Evolutionary conservation across 2,797 vertebrate genomes (phyloP), one percentile per base, ranked within the genome.

Genomic region (Sphenopsis melanotis): DNA sequence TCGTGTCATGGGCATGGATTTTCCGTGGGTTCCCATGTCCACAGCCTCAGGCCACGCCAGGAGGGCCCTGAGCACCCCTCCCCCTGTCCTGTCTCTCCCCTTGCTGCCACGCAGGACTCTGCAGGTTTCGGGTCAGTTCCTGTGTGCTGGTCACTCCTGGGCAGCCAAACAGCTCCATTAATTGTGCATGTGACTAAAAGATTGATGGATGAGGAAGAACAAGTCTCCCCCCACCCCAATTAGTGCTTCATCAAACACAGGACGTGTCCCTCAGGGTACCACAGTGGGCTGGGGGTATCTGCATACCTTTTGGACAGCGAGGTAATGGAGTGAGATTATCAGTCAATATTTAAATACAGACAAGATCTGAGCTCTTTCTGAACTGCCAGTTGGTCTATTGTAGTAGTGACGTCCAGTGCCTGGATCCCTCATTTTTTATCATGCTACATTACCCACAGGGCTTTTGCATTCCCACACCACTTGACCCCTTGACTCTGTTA

Each of bases 401-500:
- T 94, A 79, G 83, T 83, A 61, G 53, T 55, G 83, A 69, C 2
- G 15, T 70, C 81, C 89, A 0, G 1, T 8, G 80, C 83, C 84
- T 32, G 65, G 69, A 94, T 88, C 90, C 97, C 97, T 98, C 98
- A 95, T 98, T 98, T 98, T 94, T 94, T 98, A 98, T 98, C 98
- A 98, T 98, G 97, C 97, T 96, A 68, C 96, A 96, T 96, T 98
- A 98, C 98, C 97, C 95, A 77, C 98, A 98, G 97, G 97, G 97
- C 96, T 97, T 94, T 94, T 5, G 56, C 83, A 96, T 97, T 98
- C 98, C 98, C 97, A 95, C 95, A 98, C 95, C 98, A 97, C 97
- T 98, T 98, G 98, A 98, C 98, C 98, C 97, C 91, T 95, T 98
- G 98, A 98, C 98, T 97, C 65, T 29, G 87, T 90, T 97, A 98